Evolutionary conservation across 2,797 vertebrate species (phyloP).

Genomic region (Pogonophryne albipinna): DNA sequence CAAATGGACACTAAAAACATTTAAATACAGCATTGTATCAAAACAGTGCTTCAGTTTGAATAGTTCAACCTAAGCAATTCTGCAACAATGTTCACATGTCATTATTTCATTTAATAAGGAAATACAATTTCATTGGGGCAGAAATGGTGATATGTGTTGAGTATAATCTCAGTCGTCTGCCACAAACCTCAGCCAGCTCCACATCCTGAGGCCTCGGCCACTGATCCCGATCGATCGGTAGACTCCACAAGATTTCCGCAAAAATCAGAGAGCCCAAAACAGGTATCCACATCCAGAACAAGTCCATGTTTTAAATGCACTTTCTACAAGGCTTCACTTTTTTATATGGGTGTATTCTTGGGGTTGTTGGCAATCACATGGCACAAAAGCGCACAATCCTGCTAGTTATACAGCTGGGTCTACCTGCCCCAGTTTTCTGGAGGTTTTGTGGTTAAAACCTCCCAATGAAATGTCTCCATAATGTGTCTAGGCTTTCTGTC

Average conservation of each 20-base stretch:
- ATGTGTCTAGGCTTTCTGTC: conserved; percentile 61
- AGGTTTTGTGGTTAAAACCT: conserved; percentile 68
- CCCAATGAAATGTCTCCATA: conserved; percentile 44
- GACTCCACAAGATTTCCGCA: conserved; percentile 54
- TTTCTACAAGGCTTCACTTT: conserved; percentile 40
- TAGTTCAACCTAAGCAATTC: background rate
- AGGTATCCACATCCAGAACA: conserved; percentile 58
- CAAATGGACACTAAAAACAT: background rate
- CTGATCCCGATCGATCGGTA: conserved; percentile 52
- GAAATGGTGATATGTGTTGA: background rate
- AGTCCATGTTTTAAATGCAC: conserved; percentile 68
- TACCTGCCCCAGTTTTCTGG: conserved; percentile 57
- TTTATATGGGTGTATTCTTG: conserved; percentile 60
- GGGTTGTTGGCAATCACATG: conserved; percentile 60
- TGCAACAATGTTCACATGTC: background rate
- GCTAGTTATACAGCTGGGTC: conserved; percentile 44
- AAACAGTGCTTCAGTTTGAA: background rate
- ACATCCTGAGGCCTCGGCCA: conserved; percentile 60
- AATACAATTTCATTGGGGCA: background rate
- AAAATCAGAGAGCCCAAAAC: conserved; percentile 63
- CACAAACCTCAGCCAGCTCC: conserved; percentile 77
- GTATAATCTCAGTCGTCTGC: conserved; percentile 2
- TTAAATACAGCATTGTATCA: too few relatives aligned
- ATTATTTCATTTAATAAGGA: background rate
- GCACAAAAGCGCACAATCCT: conserved; percentile 33